Evolutionary conservation across 2,888 invertebrate species (phyloP).

Genomic region (Holacanthella duospinosa): DNA sequence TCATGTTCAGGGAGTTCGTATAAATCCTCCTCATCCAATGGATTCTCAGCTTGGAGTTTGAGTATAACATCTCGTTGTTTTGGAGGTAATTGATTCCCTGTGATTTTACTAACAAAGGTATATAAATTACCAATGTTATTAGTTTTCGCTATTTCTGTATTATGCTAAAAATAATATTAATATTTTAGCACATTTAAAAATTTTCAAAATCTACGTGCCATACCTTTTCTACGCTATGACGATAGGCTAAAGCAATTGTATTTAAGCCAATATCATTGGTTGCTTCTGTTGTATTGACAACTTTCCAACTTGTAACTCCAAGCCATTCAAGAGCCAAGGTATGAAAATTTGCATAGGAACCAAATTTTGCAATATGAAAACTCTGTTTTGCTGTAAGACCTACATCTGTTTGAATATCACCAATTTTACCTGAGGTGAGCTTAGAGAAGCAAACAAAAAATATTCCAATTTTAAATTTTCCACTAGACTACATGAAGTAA

Average conservation of each 20-base stretch:
- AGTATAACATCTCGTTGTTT: background rate
- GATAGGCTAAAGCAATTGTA: background rate
- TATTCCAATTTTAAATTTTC: background rate
- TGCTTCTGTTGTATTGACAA: constrained; percentile 5
- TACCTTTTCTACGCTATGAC: background rate
- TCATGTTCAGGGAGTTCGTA: background rate
- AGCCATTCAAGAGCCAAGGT: constrained; percentile 36
- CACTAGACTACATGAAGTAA: constrained; percentile 1
- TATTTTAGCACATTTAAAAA: too few relatives aligned
- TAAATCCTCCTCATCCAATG: background rate
- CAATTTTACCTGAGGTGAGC: constrained; percentile 29
- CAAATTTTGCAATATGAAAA: constrained; percentile 34
- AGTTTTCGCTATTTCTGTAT: background rate
- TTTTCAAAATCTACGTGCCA: background rate
- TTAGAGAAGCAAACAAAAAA: background rate
- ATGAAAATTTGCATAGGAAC: constrained; percentile 31
- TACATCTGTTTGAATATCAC: constrained; percentile 27
- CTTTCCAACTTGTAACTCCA: constrained; percentile 25
- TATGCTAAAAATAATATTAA: background rate
- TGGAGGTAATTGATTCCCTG: background rate
- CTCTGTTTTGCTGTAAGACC: constrained; percentile 30
- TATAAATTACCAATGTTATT: background rate
- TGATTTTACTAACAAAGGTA: background rate
- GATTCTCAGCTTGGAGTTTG: background rate
- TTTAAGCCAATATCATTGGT: background rate